Percentiles rank a stretch among this genome's conserved stretches.
Evolutionary conservation across 2,888 invertebrate genomes (phyloP).

Genomic region (Dichetophora obliterata): DNA sequence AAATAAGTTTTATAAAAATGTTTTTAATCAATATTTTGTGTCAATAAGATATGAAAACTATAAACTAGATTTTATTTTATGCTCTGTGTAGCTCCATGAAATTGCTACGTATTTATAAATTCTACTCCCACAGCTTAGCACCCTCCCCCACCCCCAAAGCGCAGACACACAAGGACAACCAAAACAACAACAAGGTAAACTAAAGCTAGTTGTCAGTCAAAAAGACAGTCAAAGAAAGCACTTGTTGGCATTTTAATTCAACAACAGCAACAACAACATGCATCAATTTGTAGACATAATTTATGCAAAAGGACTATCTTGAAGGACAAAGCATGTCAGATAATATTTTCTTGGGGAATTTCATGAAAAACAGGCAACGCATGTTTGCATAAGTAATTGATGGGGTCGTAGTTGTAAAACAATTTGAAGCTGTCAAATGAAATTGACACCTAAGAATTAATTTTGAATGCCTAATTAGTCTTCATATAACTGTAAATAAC

Average conservation of each 20-base stretch:
- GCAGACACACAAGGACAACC: not conserved
- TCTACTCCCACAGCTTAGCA: not conserved
- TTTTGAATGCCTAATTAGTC: too few species aligned
- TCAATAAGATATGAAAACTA: too few species aligned
- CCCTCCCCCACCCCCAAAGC: not conserved
- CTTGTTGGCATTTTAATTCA: slow-evolving; percentile 2
- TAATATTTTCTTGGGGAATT: slow-evolving; percentile 6
- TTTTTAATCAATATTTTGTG: too few species aligned
- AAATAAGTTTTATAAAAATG: too few species aligned
- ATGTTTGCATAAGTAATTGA: not conserved
- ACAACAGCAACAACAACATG: not conserved
- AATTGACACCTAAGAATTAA: slow-evolving; percentile 4
- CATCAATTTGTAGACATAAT: not conserved
- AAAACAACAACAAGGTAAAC: not conserved
- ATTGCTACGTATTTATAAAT: too few species aligned
- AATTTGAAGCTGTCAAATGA: not conserved
- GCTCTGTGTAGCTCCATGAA: too few species aligned
- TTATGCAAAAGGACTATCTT: not conserved
- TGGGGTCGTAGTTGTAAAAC: not conserved
- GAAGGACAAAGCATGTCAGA: not conserved
- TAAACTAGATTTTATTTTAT: too few species aligned
- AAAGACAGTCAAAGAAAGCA: slow-evolving; percentile 4
- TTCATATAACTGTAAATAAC: not conserved
- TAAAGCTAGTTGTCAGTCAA: not conserved
- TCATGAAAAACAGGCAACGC: not conserved